Conservation (phyloP, 2,888 invertebrate genomes). For the Callosobruchus maculatus region DNA sequence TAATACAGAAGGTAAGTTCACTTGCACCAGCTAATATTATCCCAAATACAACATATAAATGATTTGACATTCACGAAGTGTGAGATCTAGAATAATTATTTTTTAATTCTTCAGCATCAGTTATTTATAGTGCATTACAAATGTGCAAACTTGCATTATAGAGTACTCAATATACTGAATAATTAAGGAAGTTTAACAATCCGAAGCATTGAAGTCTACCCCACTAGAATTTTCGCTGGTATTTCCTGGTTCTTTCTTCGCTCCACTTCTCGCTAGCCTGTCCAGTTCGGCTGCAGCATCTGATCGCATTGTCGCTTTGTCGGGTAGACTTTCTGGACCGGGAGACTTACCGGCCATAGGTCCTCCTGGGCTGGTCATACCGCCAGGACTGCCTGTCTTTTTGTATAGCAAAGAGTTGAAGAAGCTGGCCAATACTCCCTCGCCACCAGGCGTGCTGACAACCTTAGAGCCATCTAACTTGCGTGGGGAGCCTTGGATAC, state of each 20-base stretch:
- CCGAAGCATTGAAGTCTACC: constrained; percentile 56
- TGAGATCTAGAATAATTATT: too few relatives aligned
- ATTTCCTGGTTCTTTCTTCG: constrained; percentile 36
- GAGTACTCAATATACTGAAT: neutral
- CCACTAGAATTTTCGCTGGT: constrained; percentile 21
- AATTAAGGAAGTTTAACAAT: constrained; percentile 41
- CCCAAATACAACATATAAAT: too few relatives aligned
- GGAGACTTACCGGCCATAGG: constrained; percentile 44
- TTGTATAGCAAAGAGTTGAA: constrained; percentile 96
- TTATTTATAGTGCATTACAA: too few relatives aligned
- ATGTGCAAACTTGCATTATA: neutral
- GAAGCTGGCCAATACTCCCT: constrained; percentile 95
- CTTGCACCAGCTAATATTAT: too few relatives aligned
- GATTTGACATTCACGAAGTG: too few relatives aligned
- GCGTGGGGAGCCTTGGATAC: constrained; percentile 52
- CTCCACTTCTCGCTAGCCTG: constrained; percentile 74
- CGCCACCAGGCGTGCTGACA: constrained; percentile 74
- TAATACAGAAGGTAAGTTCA: too few relatives aligned
- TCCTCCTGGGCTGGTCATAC: constrained; percentile 50
- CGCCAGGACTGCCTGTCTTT: constrained; percentile 72
- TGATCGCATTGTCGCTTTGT: constrained; percentile 73
- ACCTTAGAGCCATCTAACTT: constrained; percentile 75
- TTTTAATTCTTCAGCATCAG: too few relatives aligned
- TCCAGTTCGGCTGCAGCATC: constrained; percentile 93
- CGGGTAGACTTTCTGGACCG: constrained; percentile 50